Percentiles rank a stretch among this genome's conserved stretches.
These are phyloP conservation scores for Opisthocomus hoazin DNA, from an alignment of 2,113 vertebrate species.

Conservation along the genomic window DNA sequence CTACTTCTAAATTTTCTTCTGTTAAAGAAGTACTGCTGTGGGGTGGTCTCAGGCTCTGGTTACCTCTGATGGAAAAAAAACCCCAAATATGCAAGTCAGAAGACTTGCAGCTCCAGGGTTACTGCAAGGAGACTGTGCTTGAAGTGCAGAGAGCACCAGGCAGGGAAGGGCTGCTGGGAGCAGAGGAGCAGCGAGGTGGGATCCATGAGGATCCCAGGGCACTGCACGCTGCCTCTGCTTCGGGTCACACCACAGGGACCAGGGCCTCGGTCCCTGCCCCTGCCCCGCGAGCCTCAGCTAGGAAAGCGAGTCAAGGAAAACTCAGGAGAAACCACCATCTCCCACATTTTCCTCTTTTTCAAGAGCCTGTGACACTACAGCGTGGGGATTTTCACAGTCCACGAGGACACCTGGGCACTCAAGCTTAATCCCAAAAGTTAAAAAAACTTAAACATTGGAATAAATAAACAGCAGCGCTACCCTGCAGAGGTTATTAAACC, in stretches of 20 bases:
- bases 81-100: not conserved
- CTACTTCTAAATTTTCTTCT: not conserved
- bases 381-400: not conserved
- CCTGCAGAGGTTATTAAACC: conserved; percentile 17
- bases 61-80: not conserved
- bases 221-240: not conserved
- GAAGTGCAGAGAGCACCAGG: not conserved
- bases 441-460: not conserved
- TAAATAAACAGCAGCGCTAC: not conserved
- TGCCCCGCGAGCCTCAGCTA: not conserved
- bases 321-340: not conserved
- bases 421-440: not conserved
- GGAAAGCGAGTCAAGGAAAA: not conserved
- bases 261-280: not conserved
- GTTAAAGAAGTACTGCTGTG: not conserved
- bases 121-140: not conserved
- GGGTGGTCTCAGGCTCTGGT: not conserved
- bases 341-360: not conserved
- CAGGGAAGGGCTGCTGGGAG: not conserved
- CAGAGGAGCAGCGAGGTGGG: not conserved
- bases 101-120: not conserved
- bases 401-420: not conserved
- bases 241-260: not conserved
- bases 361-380: not conserved
- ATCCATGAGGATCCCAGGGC: not conserved